These are phyloP conservation scores for Orthonychiurus folsomi DNA, from an alignment of 2,888 invertebrate genomes.

Conservation along the genomic window DNA sequence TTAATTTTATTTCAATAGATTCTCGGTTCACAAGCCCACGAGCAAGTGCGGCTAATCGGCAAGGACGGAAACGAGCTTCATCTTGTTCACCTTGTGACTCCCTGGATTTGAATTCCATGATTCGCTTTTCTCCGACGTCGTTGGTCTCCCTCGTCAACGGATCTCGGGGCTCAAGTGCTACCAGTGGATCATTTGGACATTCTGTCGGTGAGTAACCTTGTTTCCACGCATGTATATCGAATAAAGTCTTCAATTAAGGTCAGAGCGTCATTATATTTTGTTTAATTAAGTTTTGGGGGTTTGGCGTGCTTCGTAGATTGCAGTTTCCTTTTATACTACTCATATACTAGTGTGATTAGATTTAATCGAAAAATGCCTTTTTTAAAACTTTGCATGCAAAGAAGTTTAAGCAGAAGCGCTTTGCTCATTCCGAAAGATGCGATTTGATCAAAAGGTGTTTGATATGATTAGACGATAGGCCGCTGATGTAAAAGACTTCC, in stretches of 20 bases:
- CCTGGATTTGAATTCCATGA: conserved; percentile 91
- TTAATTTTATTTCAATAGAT: not conserved
- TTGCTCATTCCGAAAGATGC: too few species aligned
- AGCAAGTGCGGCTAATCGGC: conserved; percentile 50
- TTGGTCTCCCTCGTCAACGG: conserved; percentile 71
- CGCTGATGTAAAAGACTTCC: conserved; percentile 15
- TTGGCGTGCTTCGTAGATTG: too few species aligned
- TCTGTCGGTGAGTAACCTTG: not conserved
- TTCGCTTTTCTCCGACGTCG: conserved; percentile 88
- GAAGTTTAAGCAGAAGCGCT: too few species aligned
- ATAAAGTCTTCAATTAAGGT: not conserved
- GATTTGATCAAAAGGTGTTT: not conserved
- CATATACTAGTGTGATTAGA: too few species aligned
- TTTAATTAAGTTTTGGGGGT: conserved; percentile 17
- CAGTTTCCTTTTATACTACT: too few species aligned
- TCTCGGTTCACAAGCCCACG: conserved; percentile 51
- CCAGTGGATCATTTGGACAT: conserved; percentile 90
- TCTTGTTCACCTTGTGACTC: conserved; percentile 87
- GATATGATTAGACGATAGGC: not conserved
- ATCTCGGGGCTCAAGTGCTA: conserved; percentile 67
- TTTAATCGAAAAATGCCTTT: too few species aligned
- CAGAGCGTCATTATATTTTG: conserved; percentile 14
- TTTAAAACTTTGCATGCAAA: too few species aligned
- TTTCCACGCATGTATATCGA: conserved; percentile 1
- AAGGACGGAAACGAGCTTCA: conserved; percentile 79